Conservation (phyloP, 2,888 invertebrate genomes). For the Pteria penguin region DNA sequence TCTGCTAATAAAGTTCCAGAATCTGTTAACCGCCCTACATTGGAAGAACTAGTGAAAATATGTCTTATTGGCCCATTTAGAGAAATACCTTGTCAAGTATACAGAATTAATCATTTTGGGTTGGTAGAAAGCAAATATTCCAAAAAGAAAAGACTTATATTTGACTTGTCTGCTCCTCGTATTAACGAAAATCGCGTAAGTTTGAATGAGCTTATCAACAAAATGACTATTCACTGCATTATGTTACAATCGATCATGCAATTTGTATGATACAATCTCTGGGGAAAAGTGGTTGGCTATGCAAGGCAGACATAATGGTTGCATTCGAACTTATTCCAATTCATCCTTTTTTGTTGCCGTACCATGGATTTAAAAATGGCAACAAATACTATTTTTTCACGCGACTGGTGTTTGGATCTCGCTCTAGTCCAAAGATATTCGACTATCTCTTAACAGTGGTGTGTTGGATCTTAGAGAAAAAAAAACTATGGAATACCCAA, state of each 20-base stretch:
- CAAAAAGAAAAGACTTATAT: constrained; percentile 9
- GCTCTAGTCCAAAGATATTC: constrained; percentile 28
- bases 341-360: not conserved
- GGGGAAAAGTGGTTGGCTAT: not conserved
- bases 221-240: constrained; percentile 4
- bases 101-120: constrained; percentile 20
- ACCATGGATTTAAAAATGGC: constrained; percentile 24
- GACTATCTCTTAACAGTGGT: constrained; percentile 25
- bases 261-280: not conserved
- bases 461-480: constrained; percentile 30
- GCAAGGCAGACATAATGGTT: not conserved
- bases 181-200: not conserved
- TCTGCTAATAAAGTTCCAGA: constrained; percentile 18
- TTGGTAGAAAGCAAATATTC: constrained; percentile 14
- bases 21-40: not conserved
- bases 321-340: constrained; percentile 21
- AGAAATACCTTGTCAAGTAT: not conserved
- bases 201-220: constrained; percentile 20
- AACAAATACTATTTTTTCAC: constrained; percentile 23
- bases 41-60: constrained; percentile 14
- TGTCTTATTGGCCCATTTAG: constrained; percentile 3
- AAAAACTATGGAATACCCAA: not conserved
- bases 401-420: constrained; percentile 30
- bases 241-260: constrained; percentile 5
- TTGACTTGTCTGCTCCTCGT: constrained; percentile 10